Base-by-base conservation (phyloP, 2,888 invertebrate species). In the Amphimallon solstitiale region DNA sequence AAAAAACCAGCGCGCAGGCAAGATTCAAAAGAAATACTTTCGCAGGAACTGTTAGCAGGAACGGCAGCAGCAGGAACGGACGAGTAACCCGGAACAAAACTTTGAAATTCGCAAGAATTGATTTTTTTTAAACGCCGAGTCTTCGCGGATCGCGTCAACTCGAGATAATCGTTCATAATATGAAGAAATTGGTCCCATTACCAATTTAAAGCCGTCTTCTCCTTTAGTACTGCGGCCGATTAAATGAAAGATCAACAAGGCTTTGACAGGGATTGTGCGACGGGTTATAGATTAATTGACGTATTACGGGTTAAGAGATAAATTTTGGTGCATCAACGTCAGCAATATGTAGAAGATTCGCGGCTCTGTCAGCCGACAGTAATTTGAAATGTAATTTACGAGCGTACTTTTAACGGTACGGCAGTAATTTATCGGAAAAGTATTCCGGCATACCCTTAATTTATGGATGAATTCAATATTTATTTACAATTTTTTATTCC, bases 181-280 rank as follows among this genome's bases (percentile, higher is more conserved):
- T 34, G 46, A 35, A 23, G 35, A 64, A 48, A 56, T 54, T 54
- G 46, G 10, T 12, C 34, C 35, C 35, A 21, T 64, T 37, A 45
- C n/a, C 29, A 37, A 35, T 54, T 54, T 54, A 34, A 46, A 64
- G 64, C 64, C 14, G 10, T 15, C 34, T n/a, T n/a, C n/a, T n/a
- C n/a, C n/a, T n/a, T n/a, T n/a, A n/a, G n/a, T n/a, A n/a, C 46
- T 37, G 14, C 37, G 45, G 6, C 23, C 21, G 45, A 46, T 66
- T 68, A 66, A 66, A 68, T 68, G 68, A 63, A 66, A 68, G 66
- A 68, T 66, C 68, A 68, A 66, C 68, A 68, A 46, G 66, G 66
- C 43, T 66, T 46, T 63, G 61, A 60, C 60, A 60, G 68, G 51
- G 59, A 66, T 68, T 66, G 46, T 66, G 45, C 66, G 51, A 51